These are phyloP conservation scores for Anolis carolinensis DNA, from an alignment of 2,113 vertebrate species.

Conservation along the genomic window DNA sequence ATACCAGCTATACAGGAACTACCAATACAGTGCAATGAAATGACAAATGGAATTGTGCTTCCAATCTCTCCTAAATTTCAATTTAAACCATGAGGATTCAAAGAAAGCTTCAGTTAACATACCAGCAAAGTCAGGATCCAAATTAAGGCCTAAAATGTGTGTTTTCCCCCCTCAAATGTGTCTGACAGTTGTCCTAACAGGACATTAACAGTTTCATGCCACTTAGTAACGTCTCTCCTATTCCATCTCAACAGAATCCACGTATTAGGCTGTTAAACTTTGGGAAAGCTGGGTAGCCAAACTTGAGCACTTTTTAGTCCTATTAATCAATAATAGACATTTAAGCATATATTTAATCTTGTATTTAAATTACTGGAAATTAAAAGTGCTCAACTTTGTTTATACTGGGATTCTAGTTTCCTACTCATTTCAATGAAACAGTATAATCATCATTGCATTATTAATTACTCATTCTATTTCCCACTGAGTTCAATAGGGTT, in stretches of 20 bases:
- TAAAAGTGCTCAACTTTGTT: background rate
- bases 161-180: background rate
- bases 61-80: background rate
- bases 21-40: accelerated
- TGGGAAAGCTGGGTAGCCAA: background rate
- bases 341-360: background rate
- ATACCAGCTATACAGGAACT: background rate
- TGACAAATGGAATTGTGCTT: background rate
- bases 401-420: background rate
- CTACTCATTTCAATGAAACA: background rate
- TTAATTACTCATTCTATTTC: background rate
- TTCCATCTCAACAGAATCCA: background rate
- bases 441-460: background rate
- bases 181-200: background rate
- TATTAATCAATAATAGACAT: background rate
- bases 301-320: background rate
- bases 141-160: background rate
- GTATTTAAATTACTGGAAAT: background rate
- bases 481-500: background rate
- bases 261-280: background rate
- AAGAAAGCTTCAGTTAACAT: background rate
- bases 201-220: background rate
- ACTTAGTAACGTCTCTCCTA: background rate
- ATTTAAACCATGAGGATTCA: background rate
- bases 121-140: background rate